Conservation (phyloP, 37 sponge, comb jelly and placozoan species). For the Mnemiopsis leidyi region DNA sequence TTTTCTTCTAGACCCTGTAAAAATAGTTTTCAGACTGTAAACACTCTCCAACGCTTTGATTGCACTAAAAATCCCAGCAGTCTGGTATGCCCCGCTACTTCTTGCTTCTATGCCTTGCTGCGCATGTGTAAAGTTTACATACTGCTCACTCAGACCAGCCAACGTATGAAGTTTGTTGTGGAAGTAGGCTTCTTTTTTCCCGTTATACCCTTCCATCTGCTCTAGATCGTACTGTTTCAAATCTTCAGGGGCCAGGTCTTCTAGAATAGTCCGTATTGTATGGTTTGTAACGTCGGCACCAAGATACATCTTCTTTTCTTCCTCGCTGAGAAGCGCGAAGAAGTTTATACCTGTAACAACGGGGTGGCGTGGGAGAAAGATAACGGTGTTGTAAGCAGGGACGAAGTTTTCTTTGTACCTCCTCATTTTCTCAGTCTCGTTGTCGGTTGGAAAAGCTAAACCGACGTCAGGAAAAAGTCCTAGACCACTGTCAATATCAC, state of each 20-base stretch:
- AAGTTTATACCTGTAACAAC: constrained; percentile 20
- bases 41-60: background rate
- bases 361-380: constrained; percentile 34
- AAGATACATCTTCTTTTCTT: background rate
- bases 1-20: background rate
- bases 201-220: background rate
- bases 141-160: background rate
- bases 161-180: background rate
- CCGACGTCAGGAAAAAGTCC: background rate
- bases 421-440: background rate
- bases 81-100: background rate
- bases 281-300: background rate
- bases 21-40: constrained; percentile 2
- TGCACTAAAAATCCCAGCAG: background rate
- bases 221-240: background rate
- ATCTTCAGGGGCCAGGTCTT: background rate
- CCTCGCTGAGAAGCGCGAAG: constrained; percentile 22
- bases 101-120: background rate
- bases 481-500: background rate
- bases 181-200: background rate
- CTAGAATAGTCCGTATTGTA: background rate
- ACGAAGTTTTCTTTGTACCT: background rate
- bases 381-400: background rate
- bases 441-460: background rate
- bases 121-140: background rate